Evolutionary conservation across 1,140 invertebrate species (phyloP).

Genomic region (Mya arenaria): DNA sequence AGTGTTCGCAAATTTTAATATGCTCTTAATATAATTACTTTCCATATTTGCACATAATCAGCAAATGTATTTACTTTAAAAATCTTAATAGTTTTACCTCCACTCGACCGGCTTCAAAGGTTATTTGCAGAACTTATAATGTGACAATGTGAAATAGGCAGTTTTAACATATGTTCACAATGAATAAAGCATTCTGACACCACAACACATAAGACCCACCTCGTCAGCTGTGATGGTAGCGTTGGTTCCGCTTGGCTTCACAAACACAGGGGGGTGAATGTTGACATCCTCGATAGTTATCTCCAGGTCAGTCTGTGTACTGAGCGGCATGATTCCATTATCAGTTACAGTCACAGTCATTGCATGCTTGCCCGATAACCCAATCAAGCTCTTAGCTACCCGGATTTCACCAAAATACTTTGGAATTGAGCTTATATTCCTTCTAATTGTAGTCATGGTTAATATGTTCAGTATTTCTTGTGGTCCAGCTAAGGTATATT

Average conservation of each 20-base stretch:
- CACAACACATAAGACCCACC: neutral
- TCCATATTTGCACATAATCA: too few relatives aligned
- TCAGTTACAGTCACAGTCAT: slow-evolving; percentile 68
- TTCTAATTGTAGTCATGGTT: slow-evolving; percentile 20
- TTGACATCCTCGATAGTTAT: slow-evolving; percentile 65
- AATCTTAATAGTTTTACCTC: too few relatives aligned
- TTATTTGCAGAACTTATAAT: too few relatives aligned
- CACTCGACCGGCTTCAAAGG: too few relatives aligned
- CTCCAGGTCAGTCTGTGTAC: slow-evolving; percentile 24
- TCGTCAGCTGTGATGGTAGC: slow-evolving; percentile 8
- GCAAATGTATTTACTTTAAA: too few relatives aligned
- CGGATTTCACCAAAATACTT: slow-evolving; percentile 48
- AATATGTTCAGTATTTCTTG: slow-evolving; percentile 36
- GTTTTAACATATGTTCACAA: too few relatives aligned
- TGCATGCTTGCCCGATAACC: slow-evolving; percentile 54
- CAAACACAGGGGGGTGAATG: slow-evolving; percentile 41
- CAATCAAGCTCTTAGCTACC: slow-evolving; percentile 32
- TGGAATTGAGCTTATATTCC: slow-evolving; percentile 9
- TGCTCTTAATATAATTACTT: too few relatives aligned
- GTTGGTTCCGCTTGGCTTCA: slow-evolving; percentile 24
- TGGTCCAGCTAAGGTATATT: slow-evolving; percentile 59
- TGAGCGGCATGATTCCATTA: slow-evolving; percentile 37
- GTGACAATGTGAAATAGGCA: too few relatives aligned
- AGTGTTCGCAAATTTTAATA: too few relatives aligned
- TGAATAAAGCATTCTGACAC: neutral